phyloP scores from a whole-genome alignment of 2,797 vertebrate species.

The Limnodromus scolopaceus region DNA sequence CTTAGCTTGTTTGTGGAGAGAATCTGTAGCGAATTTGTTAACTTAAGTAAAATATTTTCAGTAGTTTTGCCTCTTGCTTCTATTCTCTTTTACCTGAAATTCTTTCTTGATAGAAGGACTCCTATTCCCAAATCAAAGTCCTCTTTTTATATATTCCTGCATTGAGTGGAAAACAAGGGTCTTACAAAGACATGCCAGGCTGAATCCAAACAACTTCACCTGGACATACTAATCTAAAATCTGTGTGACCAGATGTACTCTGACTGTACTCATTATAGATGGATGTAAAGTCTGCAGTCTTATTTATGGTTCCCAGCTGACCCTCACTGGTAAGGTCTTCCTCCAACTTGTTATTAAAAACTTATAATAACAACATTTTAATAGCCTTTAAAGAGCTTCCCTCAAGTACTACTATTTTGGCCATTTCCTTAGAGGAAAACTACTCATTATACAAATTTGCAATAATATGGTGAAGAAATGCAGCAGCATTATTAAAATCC shows the following conservation, averaged over 20 bases:
- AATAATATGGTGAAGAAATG: constrained; percentile 69
- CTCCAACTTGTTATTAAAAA: constrained; percentile 47
- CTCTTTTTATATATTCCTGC: background rate
- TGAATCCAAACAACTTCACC: background rate
- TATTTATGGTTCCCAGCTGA: constrained; percentile 8
- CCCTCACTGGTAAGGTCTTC: background rate
- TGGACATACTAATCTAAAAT: background rate
- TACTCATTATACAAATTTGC: constrained; percentile 73
- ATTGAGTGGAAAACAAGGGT: background rate
- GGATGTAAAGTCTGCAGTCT: background rate
- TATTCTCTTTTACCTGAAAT: background rate
- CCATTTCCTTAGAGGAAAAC: constrained; percentile 66
- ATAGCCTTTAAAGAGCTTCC: constrained; percentile 49
- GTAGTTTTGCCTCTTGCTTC: background rate
- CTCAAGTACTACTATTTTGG: constrained; percentile 51
- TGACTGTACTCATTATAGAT: background rate
- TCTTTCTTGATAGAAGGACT: background rate
- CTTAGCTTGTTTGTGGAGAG: background rate
- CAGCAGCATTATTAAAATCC: constrained; percentile 63
- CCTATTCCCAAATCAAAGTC: background rate
- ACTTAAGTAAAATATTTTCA: background rate
- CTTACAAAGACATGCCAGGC: background rate
- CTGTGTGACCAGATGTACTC: background rate
- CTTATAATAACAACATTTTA: constrained; percentile 59
- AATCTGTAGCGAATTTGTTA: background rate